phyloP scores from a whole-genome alignment of 2,797 vertebrate species.

The Microctenopoma lineatum region DNA sequence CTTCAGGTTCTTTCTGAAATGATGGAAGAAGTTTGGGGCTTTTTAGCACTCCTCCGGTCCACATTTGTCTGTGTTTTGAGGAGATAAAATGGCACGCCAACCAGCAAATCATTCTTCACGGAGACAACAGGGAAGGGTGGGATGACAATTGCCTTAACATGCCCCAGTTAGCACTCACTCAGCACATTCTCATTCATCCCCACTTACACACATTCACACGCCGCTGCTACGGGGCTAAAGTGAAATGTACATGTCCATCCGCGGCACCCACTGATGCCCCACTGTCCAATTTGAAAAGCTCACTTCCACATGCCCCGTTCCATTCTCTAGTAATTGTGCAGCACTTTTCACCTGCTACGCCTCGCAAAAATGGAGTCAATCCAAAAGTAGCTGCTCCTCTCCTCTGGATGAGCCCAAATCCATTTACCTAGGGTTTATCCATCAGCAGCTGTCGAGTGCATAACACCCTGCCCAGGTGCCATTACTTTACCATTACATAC shows the following conservation, averaged over 20 bases:
- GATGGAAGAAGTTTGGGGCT: conserved; percentile 68
- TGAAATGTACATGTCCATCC: conserved; percentile 63
- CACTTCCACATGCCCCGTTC: conserved; percentile 33
- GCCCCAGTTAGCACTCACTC: conserved; percentile 74
- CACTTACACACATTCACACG: conserved; percentile 12
- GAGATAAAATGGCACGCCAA: conserved; percentile 66
- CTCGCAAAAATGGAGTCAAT: conserved; percentile 61
- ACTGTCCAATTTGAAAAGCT: conserved; percentile 53
- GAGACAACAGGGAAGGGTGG: conserved; percentile 35
- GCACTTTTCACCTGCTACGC: conserved; percentile 44
- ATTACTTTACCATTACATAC: conserved; percentile 84
- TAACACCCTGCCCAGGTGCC: conserved; percentile 81
- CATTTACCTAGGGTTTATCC: conserved; percentile 84
- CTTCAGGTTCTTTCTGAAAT: conserved; percentile 56
- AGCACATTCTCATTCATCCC: conserved; percentile 55
- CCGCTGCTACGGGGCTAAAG: conserved; percentile 29
- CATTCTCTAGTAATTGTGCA: conserved; percentile 35
- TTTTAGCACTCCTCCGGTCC: conserved; percentile 61
- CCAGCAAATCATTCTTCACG: conserved; percentile 71
- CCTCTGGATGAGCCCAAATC: conserved; percentile 77
- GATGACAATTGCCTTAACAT: conserved; percentile 74
- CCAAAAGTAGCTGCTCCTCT: conserved; percentile 67
- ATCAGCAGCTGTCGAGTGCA: conserved; percentile 81
- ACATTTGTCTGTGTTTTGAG: conserved; percentile 68
- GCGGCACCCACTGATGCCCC: conserved; percentile 1